phyloP scores from a whole-genome alignment of 2,888 invertebrate species.

The Cyclophora albipunctata region DNA sequence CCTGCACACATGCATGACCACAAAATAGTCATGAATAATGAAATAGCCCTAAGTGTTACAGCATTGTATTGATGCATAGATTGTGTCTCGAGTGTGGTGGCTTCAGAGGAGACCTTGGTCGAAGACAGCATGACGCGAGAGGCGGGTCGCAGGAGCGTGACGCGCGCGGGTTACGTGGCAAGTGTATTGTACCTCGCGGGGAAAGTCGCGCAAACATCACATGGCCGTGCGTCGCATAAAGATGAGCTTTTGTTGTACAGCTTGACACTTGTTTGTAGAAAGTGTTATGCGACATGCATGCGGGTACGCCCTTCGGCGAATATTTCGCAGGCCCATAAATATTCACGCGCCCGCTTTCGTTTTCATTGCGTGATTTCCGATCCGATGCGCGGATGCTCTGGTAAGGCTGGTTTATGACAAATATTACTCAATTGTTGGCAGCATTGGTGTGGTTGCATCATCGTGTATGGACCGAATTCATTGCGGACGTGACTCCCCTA shows the following conservation, averaged over 20 bases:
- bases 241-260: conserved; percentile 63
- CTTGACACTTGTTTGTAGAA: conserved; percentile 59
- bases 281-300: conserved; percentile 53
- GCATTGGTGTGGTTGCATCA: conserved; percentile 50
- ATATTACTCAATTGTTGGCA: conserved; percentile 56
- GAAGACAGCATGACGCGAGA: conserved; percentile 47
- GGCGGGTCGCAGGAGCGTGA: conserved; percentile 10
- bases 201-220: conserved; percentile 59
- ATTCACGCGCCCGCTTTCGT: conserved; percentile 63
- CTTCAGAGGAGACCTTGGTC: conserved; percentile 41
- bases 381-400: conserved; percentile 38
- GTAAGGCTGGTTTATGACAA: conserved; percentile 46
- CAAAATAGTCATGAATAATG: conserved; percentile 9
- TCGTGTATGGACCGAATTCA: conserved; percentile 38
- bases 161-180: conserved; percentile 44
- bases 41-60: conserved; percentile 16
- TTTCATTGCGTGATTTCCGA: conserved; percentile 62
- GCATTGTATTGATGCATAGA: conserved; percentile 29
- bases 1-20: conserved; percentile 19
- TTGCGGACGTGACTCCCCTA: conserved; percentile 16
- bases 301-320: conserved; percentile 73
- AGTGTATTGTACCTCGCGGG: conserved; percentile 29
- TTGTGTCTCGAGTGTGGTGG: conserved; percentile 25
- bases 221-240: conserved; percentile 56
- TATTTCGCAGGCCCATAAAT: conserved; percentile 69